Conservation (phyloP, 2,113 vertebrate species). For the Danionella cerebrum region DNA sequence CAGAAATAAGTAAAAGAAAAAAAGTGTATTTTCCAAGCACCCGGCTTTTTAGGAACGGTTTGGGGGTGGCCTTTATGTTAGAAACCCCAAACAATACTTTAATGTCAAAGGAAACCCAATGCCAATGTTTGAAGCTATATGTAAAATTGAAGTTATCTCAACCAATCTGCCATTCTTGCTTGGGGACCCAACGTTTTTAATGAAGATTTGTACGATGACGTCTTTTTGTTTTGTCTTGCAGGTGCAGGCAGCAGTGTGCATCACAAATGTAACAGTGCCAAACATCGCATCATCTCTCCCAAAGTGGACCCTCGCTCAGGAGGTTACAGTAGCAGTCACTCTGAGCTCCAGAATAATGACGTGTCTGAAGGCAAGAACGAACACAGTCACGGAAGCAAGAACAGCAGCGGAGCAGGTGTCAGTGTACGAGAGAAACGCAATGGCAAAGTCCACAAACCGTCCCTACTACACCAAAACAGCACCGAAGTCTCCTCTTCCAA, state of each 20-base stretch:
- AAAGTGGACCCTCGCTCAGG: conserved; percentile 92
- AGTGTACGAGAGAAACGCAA: conserved; percentile 90
- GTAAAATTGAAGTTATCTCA: no score
- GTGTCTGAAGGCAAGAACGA: conserved; percentile 96
- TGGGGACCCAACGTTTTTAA: no score
- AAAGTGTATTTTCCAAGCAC: neutral
- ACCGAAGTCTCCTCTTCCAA: conserved; percentile 97
- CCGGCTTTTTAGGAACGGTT: neutral
- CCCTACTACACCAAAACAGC: conserved; percentile 93
- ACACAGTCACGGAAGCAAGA: conserved; percentile 74
- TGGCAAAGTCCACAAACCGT: conserved; percentile 90
- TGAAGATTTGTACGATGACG: neutral
- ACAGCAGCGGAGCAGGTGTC: conserved; percentile 61
- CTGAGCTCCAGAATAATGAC: conserved; percentile 96
- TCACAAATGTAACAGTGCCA: conserved; percentile 99
- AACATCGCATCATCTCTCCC: conserved; percentile 98
- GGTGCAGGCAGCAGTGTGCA: conserved; percentile 97
- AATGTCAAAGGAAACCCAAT: no score
- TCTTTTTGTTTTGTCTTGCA: conserved; percentile 39
- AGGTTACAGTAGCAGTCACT: conserved; percentile 79
- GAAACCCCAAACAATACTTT: no score
- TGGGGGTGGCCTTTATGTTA: no score
- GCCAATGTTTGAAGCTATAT: no score
- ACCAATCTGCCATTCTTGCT: no score
- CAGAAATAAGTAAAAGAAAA: neutral